A percentile compares a stretch with the other conserved stretches of the same genome.
Conservation (phyloP, 2,797 vertebrate species). For the Mormyrus proboscirostris region DNA sequence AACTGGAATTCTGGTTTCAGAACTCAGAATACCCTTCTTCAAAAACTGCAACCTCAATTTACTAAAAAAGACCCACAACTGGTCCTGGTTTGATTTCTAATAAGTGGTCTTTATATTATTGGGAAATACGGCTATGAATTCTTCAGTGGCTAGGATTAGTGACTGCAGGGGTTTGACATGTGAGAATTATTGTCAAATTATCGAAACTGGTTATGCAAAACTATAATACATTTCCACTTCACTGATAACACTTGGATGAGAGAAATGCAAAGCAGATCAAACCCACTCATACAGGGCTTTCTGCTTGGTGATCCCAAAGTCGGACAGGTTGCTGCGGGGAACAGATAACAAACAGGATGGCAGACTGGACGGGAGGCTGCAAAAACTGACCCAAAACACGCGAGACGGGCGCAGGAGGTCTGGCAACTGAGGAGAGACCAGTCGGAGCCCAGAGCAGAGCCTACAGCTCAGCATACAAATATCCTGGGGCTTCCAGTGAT, state of each 20-base stretch:
- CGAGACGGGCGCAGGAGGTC: background rate
- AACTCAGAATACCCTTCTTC: background rate
- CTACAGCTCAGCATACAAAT: background rate
- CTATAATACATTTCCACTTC: background rate
- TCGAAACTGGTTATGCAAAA: background rate
- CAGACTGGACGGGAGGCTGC: background rate
- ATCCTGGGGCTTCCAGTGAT: background rate
- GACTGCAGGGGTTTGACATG: background rate
- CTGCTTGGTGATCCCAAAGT: background rate
- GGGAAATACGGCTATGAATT: background rate
- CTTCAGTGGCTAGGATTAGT: background rate
- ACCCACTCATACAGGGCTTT: background rate
- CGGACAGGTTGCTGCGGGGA: background rate
- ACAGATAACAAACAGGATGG: background rate
- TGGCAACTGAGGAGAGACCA: background rate
- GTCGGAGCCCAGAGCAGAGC: background rate
- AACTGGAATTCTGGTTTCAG: background rate
- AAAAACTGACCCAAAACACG: background rate
- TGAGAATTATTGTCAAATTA: background rate
- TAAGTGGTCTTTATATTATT: background rate
- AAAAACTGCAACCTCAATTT: background rate
- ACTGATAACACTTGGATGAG: background rate
- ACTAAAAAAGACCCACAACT: background rate
- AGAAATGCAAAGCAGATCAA: background rate
- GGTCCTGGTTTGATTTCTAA: background rate